Evolutionary conservation across 2,113 vertebrate species (phyloP).

Genomic region (Cryptotis parvus): DNA sequence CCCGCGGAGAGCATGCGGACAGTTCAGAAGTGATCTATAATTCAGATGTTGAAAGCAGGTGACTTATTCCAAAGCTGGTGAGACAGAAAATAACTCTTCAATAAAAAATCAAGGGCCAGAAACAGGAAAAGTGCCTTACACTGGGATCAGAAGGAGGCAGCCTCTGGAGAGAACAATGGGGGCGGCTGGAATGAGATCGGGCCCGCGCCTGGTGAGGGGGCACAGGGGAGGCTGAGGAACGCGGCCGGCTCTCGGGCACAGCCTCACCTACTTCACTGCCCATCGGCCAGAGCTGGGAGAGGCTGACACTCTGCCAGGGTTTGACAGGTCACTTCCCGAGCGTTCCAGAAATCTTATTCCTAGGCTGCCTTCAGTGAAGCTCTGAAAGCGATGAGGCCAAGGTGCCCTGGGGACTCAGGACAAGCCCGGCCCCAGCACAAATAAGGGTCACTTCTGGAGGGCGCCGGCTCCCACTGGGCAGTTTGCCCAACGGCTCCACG

Average conservation of each 20-base stretch:
- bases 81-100: slow-evolving; percentile 42
- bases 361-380: not conserved
- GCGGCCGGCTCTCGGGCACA: not conserved
- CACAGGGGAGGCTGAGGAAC: no score
- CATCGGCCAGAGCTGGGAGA: not conserved
- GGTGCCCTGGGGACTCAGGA: no score
- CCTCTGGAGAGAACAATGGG: not conserved
- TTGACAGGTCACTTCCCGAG: not conserved
- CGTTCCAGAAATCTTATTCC: not conserved
- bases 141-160: not conserved
- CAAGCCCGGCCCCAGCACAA: no score
- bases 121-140: slow-evolving; percentile 8
- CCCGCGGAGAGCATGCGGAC: not conserved
- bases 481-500: no score
- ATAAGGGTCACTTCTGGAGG: no score
- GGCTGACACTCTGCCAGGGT: not conserved
- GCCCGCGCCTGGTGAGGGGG: no score
- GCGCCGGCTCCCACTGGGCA: no score
- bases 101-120: not conserved
- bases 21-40: slow-evolving; percentile 34
- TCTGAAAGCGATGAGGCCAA: not conserved
- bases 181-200: not conserved
- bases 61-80: not conserved
- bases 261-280: not conserved
- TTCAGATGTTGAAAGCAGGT: slow-evolving; percentile 34